Evolutionary conservation across 2,888 invertebrate species (phyloP), one percentile per base, ranked within the genome.

Genomic region (Adelphocoris suturalis): DNA sequence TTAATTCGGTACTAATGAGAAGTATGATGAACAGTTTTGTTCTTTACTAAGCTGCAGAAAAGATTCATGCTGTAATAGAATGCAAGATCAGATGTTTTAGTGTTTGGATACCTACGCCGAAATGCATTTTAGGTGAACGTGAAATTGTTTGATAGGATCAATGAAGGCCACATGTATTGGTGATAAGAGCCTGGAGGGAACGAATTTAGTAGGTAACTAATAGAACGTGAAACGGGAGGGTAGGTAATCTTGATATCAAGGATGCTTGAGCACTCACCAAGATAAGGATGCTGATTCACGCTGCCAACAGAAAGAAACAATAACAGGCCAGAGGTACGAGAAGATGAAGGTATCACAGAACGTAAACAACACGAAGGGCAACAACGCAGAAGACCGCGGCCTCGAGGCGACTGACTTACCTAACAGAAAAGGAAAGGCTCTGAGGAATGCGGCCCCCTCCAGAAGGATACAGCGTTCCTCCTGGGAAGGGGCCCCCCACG

Each of bases 351-450:
- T 68, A 23, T 19, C 68, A 68, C 68, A 68, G 68, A 68, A 68
- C 23, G 68, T 23, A 68, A 68, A 68, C 68, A 23, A 68, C 68
- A 23, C 68, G 68, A 68, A 68, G 0, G 23, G 68, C 52, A 68
- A n/a, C 23, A 76, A 14, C 46, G 47, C 3, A n/a, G 48, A 75
- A 23, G 16, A 23, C 37, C 28, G 52, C 80, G 88, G 46, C 61
- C 78, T 88, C 88, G 78, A 88, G 88, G 88, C 88, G 52, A 88
- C 88, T 88, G 88, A 88, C 88, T 88, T 88, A 78, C 88, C 88
- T 78, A 88, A 88, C 88, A 88, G 88, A 88, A 88, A 88, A 88
- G 88, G 88, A 88, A 88, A 88, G 88, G 88, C 88, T 88, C 52
- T 14, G 52, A 88, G 88, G 88, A 88, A 88, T 88, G 88, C 28